phyloP scores from a whole-genome alignment of 2,888 invertebrate species.

The Dynastes tityus region DNA sequence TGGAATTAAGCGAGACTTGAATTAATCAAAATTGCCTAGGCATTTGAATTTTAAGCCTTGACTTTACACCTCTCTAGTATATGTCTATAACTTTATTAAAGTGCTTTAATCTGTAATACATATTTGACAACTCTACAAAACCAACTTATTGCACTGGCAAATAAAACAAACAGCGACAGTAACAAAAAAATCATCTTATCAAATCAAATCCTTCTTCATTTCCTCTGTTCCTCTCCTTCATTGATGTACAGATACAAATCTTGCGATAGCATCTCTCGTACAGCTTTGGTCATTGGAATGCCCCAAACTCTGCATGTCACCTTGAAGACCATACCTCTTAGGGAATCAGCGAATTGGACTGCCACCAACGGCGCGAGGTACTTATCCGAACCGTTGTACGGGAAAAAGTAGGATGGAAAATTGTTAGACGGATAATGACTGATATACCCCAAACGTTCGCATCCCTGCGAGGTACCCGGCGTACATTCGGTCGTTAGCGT shows the following conservation, averaged over 20 bases:
- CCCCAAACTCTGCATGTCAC: conserved; percentile 32
- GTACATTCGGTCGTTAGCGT: conserved; percentile 27
- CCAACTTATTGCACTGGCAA: too few relatives aligned
- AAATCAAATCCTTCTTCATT: too few relatives aligned
- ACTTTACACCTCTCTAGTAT: too few relatives aligned
- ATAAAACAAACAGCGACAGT: too few relatives aligned
- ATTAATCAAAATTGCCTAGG: too few relatives aligned
- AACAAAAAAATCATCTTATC: too few relatives aligned
- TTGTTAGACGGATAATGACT: conserved; percentile 20
- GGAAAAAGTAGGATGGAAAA: conserved; percentile 40
- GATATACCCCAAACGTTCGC: conserved; percentile 33
- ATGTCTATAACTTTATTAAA: too few relatives aligned
- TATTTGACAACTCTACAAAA: too few relatives aligned
- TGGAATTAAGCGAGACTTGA: too few relatives aligned
- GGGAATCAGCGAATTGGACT: conserved; percentile 32
- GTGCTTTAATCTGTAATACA: too few relatives aligned
- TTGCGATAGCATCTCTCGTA: conserved; percentile 5
- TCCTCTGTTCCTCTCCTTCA: neutral
- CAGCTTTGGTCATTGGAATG: conserved; percentile 7
- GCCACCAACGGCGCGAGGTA: conserved; percentile 40
- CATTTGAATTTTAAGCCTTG: too few relatives aligned
- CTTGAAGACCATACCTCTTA: conserved; percentile 33
- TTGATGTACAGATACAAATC: neutral
- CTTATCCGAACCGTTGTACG: conserved; percentile 45
- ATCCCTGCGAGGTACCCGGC: conserved; percentile 19